Conservation (phyloP, 2,888 invertebrate genomes). For the Synergus gifuensis region DNA sequence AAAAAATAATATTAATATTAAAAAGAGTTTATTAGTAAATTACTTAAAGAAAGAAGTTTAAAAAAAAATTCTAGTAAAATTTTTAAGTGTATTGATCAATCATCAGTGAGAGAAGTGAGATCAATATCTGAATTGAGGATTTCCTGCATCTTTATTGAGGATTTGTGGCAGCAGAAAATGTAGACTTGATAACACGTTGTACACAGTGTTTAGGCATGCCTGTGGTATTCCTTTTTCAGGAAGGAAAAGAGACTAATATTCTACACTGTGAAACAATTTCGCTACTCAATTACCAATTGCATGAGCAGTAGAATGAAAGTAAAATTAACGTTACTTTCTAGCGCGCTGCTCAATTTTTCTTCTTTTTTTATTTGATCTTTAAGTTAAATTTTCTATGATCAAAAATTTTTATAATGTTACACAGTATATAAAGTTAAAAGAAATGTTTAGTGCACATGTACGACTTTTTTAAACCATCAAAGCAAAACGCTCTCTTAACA, state of each 20-base stretch:
- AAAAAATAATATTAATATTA: background rate
- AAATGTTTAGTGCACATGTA: background rate
- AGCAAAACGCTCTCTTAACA: slow-evolving; percentile 7
- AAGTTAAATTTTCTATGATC: too few species aligned
- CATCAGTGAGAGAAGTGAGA: too few species aligned
- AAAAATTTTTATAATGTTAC: too few species aligned
- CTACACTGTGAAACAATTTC: background rate
- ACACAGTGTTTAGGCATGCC: background rate
- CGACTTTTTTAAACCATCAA: background rate
- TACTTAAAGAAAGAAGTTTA: too few species aligned
- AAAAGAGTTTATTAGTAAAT: background rate
- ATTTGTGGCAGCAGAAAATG: background rate
- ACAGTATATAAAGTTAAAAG: too few species aligned
- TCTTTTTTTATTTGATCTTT: slow-evolving; percentile 24
- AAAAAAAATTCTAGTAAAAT: too few species aligned
- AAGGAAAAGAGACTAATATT: slow-evolving; percentile 14
- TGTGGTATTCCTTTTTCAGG: background rate
- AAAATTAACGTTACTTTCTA: slow-evolving; percentile 48
- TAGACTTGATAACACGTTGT: background rate
- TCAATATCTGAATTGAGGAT: too few species aligned
- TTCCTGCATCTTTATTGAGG: background rate
- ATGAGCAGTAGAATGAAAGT: background rate
- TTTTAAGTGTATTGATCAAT: too few species aligned
- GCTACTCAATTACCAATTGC: background rate
- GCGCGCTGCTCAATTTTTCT: slow-evolving; percentile 45